Evolutionary conservation across 2,113 vertebrate genomes (phyloP).

Genomic region (Dicrurus megarhynchus): DNA sequence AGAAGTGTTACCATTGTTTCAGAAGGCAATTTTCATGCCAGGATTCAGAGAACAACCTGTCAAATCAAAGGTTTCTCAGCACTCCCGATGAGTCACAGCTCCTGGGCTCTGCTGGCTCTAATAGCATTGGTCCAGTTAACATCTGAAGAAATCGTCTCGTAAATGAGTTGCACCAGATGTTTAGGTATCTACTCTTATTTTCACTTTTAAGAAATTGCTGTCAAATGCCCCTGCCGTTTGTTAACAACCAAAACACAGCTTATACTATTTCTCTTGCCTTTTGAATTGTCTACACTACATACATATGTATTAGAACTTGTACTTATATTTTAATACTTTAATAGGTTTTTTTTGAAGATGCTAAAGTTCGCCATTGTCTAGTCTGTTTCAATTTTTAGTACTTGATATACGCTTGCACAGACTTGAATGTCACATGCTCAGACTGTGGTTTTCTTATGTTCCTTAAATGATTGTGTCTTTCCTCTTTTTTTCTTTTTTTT

Average conservation of each 20-base stretch:
- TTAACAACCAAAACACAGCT: background rate
- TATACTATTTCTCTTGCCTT: background rate
- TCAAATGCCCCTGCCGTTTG: background rate
- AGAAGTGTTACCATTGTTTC: background rate
- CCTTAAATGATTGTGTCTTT: background rate
- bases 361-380: background rate
- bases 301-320: background rate
- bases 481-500: background rate
- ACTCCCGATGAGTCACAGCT: background rate
- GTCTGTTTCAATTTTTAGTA: background rate
- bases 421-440: background rate
- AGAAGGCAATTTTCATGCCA: background rate
- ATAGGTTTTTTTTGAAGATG: background rate
- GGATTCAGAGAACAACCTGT: background rate
- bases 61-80: background rate
- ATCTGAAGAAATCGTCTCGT: background rate
- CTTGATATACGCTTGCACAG: background rate
- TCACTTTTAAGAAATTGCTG: background rate
- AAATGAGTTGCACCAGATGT: accelerated
- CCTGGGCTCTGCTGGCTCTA: background rate
- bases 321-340: background rate
- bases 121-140: background rate
- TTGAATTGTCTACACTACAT: background rate
- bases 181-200: background rate
- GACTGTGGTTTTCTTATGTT: conserved; percentile 1